Evolutionary conservation across 2,797 vertebrate genomes (phyloP).

Genomic region (Gila robusta): DNA sequence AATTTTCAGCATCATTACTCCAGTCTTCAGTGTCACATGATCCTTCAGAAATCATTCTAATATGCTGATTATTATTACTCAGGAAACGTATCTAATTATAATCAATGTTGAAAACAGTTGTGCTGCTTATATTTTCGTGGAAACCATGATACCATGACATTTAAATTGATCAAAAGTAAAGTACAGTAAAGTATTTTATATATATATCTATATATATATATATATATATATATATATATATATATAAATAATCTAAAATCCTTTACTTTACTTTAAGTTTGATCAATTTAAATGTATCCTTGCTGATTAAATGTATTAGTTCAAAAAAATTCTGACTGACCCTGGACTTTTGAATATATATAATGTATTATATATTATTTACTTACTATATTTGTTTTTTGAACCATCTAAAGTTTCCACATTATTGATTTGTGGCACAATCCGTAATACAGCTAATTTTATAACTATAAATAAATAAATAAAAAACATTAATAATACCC

Average conservation of each 20-base stretch:
- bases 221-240: not conserved
- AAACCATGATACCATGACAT: not conserved
- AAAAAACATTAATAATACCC: slow-evolving; percentile 56
- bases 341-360: not conserved
- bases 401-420: not conserved
- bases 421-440: slow-evolving; percentile 7
- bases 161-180: no score
- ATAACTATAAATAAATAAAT: slow-evolving; percentile 53
- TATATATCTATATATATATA: not conserved
- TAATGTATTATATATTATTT: no score
- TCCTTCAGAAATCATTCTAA: not conserved
- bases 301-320: not conserved
- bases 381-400: not conserved
- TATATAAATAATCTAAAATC: no score
- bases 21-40: not conserved
- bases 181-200: no score
- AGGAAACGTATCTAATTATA: not conserved
- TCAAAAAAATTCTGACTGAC: not conserved
- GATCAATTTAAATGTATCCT: not conserved
- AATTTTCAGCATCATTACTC: not conserved
- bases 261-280: not conserved
- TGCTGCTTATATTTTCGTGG: not conserved
- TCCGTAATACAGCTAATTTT: slow-evolving; percentile 46
- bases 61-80: not conserved
- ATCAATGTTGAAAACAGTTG: not conserved